A percentile compares a stretch with the other conserved stretches of the same genome.
Evolutionary conservation across 2,888 invertebrate genomes (phyloP).

Genomic region (Eupithecia vulgata): DNA sequence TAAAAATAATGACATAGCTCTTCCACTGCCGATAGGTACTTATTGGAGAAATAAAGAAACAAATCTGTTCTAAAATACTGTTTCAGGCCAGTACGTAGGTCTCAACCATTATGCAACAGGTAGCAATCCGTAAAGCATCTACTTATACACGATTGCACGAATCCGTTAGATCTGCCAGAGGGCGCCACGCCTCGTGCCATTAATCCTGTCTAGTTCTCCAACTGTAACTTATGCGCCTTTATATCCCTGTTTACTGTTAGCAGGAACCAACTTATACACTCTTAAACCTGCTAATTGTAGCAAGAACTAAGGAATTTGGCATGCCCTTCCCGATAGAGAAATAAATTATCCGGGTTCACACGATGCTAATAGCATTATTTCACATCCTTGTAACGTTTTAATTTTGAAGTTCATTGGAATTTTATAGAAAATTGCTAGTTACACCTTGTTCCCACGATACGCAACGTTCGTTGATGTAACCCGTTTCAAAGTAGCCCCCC

Average conservation of each 20-base stretch:
- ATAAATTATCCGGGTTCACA: neutral
- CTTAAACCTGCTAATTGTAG: neutral
- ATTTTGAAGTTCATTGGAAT: slow-evolving; percentile 27
- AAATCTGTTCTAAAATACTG: neutral
- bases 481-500: slow-evolving; percentile 49
- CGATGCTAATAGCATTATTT: slow-evolving; percentile 13
- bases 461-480: slow-evolving; percentile 48
- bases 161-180: slow-evolving; percentile 30
- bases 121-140: slow-evolving; percentile 21
- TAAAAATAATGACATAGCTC: neutral
- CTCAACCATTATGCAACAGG: slow-evolving; percentile 13
- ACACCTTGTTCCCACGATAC: slow-evolving; percentile 53
- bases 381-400: slow-evolving; percentile 33
- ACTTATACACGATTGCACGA: slow-evolving; percentile 14
- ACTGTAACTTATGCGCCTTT: slow-evolving; percentile 23
- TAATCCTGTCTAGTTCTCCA: slow-evolving; percentile 21
- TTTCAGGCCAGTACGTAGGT: neutral
- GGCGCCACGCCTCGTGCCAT: slow-evolving; percentile 17
- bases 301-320: neutral
- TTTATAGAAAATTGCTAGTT: slow-evolving; percentile 52
- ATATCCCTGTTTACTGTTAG: slow-evolving; percentile 21
- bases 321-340: neutral
- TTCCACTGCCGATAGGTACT: neutral
- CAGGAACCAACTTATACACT: slow-evolving; percentile 1
- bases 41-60: neutral